Evolutionary conservation across 2,888 invertebrate species (phyloP), one percentile per base, ranked within the genome.

Genomic region (Monochamus alternatus): DNA sequence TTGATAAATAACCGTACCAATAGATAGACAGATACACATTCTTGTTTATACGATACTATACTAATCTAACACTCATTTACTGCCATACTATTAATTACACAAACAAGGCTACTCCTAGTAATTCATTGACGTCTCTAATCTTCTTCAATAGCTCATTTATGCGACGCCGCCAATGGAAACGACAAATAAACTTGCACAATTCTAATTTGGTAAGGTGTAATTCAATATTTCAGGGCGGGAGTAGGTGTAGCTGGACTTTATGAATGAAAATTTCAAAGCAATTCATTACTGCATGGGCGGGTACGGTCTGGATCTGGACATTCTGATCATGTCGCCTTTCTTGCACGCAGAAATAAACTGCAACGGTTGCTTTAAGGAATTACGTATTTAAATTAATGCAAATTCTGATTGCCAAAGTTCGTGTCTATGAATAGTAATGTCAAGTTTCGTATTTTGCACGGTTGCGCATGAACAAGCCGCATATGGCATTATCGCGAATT

Each of bases 161-260:
- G 38, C 22, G 22, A 22, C 22, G 38, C 4, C 43, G 43, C 43
- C 14, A n/a, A 43, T 63, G 43, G 32, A 63, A 62, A 43, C 62
- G 12, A 43, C 7, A 63, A 43, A 63, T n/a, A 43, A 38, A 14
- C 43, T 12, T 5, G 43, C 62, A 63, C 38, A 43, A 63, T 38
- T 63, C 62, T 63, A 63, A 63, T 14, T 63, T 43, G 62, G 43
- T 63, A 63, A 63, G 43, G 43, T 63, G 62, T n/a, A 63, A 63
- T 43, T 62, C 31, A 63, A 63, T 43, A 10, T 43, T 63, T 43
- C 43, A 5, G 7, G 43, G 62, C 62, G 47, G 47, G 47, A 14
- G 62, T 63, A 43, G 62, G 62, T 63, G 62, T 63, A 43, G 62
- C 7, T 43, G 14, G 38, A 14, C 43, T 63, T 63, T 43, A 63